A percentile compares a stretch with the other conserved stretches of the same genome.
These are phyloP conservation scores for Pangasianodon gigas DNA, from an alignment of 2,113 vertebrate genomes.

Conservation along the genomic window DNA sequence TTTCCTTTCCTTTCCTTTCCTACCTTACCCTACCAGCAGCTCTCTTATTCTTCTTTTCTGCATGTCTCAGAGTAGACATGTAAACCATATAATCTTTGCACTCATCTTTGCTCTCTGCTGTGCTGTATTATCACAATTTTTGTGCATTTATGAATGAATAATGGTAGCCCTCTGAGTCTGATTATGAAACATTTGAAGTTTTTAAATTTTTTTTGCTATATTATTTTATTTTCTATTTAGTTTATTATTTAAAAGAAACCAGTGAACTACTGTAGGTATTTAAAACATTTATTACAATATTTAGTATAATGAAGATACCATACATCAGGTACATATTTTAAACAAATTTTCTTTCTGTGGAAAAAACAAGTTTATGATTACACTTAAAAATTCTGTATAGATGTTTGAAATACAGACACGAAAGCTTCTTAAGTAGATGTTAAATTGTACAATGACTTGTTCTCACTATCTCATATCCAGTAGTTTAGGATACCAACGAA, in stretches of 20 bases:
- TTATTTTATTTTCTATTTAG: background rate
- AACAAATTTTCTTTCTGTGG: slow-evolving; percentile 1
- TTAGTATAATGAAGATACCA: slow-evolving; percentile 16
- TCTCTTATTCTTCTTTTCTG: too few relatives aligned
- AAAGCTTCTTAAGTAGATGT: background rate
- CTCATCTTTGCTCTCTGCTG: background rate
- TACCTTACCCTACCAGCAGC: background rate
- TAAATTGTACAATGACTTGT: slow-evolving; percentile 8
- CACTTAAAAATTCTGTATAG: slow-evolving; percentile 1
- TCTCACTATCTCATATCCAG: background rate
- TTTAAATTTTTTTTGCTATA: background rate
- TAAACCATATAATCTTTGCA: background rate
- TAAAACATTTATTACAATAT: slow-evolving; percentile 45
- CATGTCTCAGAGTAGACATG: background rate
- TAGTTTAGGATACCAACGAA: background rate
- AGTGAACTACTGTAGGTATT: background rate
- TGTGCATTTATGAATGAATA: background rate
- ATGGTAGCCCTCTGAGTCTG: background rate
- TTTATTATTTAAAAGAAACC: background rate
- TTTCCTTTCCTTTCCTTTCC: background rate
- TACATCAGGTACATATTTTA: slow-evolving; percentile 7
- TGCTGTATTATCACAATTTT: background rate
- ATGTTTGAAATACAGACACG: background rate
- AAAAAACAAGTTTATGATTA: slow-evolving; percentile 8
- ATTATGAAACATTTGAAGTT: background rate